A percentile compares a stretch with the other conserved stretches of the same genome.
These are phyloP conservation scores for Drosophila busckii DNA, from an alignment of 1,140 invertebrate species.

Conservation along the genomic window DNA sequence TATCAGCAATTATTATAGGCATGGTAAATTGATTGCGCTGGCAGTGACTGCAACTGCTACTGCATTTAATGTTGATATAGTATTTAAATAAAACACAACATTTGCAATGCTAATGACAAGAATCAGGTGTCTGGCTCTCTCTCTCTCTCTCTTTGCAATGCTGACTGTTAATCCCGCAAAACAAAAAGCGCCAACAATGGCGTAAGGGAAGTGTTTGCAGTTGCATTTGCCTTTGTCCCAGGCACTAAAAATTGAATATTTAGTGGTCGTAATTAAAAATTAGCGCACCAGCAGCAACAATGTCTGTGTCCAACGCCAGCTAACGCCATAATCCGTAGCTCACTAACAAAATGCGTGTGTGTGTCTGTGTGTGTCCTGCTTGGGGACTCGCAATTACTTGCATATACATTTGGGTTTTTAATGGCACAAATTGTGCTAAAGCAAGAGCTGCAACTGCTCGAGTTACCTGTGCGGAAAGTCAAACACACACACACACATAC, in stretches of 20 bases:
- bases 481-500: constrained; percentile 7
- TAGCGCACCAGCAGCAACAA: constrained; percentile 47
- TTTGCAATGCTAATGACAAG: constrained; percentile 64
- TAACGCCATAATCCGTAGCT: constrained; percentile 17
- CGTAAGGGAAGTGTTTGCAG: constrained; percentile 56
- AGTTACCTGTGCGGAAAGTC: constrained; percentile 21
- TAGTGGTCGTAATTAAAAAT: constrained; percentile 75
- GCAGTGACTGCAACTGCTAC: not conserved
- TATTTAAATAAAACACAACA: constrained; percentile 45
- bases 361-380: not conserved
- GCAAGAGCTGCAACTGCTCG: constrained; percentile 21
- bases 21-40: no score
- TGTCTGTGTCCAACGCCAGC: constrained; percentile 23
- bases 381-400: constrained; percentile 10
- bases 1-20: no score
- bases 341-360: constrained; percentile 18
- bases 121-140: constrained; percentile 36
- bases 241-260: constrained; percentile 75
- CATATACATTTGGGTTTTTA: constrained; percentile 64
- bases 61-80: not conserved
- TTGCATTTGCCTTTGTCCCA: constrained; percentile 38
- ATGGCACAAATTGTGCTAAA: constrained; percentile 46
- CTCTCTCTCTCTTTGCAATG: not conserved
- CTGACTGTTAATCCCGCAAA: constrained; percentile 44
- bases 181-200: constrained; percentile 37